A percentile compares a stretch with the other conserved stretches of the same genome.
These are phyloP conservation scores for Sorex maritimensis DNA, from an alignment of 2,797 vertebrate genomes.

Conservation along the genomic window DNA sequence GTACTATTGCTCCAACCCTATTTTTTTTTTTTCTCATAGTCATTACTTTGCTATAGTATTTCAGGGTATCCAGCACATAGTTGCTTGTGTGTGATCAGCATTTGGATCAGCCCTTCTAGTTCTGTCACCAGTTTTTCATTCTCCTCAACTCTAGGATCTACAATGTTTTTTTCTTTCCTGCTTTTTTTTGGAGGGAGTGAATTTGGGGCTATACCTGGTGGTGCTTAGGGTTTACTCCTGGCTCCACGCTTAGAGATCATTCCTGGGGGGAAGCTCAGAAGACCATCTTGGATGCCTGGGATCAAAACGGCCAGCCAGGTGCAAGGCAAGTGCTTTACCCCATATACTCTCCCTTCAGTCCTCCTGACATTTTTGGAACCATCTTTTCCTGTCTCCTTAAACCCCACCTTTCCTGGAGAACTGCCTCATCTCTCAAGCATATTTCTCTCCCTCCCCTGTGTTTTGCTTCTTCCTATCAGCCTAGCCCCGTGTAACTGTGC, in stretches of 20 bases:
- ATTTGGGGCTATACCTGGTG: no score
- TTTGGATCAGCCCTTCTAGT: background rate
- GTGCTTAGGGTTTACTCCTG: no score
- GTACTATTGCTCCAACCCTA: no score
- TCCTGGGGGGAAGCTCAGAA: no score
- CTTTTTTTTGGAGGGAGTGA: background rate
- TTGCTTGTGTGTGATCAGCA: background rate
- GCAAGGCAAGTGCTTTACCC: no score
- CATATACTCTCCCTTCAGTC: no score
- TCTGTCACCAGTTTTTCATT: background rate
- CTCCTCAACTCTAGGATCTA: background rate
- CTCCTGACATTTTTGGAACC: background rate
- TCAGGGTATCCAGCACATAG: background rate
- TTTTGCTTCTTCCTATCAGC: background rate
- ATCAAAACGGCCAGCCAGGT: no score
- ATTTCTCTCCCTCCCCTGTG: background rate
- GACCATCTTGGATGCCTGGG: no score
- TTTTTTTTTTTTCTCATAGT: no score
- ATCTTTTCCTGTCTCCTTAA: background rate
- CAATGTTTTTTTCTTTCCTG: conserved; percentile 15
- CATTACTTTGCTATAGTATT: background rate
- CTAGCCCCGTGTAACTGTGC: background rate
- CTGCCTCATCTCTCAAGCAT: background rate
- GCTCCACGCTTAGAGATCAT: no score
- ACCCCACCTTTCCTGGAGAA: background rate